Conservation (phyloP, 1,140 invertebrate species). For the Leptoteleia sp. region DNA sequence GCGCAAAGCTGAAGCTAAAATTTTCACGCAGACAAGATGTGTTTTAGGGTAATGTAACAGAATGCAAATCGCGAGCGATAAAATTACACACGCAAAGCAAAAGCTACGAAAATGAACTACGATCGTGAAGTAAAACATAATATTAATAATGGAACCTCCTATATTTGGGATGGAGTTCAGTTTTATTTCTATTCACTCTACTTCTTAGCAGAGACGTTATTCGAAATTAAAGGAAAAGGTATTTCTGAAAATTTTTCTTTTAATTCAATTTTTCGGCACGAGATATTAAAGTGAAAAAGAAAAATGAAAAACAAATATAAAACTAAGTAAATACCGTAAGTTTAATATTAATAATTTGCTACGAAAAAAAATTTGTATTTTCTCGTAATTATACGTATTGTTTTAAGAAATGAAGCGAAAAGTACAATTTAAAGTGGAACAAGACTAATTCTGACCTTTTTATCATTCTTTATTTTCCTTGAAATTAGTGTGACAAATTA, state of each 20-base stretch:
- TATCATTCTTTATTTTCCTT: neutral
- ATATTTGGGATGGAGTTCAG: conserved; percentile 6
- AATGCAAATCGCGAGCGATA: conserved; percentile 50
- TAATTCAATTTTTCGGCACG: too few species aligned
- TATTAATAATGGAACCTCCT: conserved; percentile 9
- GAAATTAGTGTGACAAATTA: too few species aligned
- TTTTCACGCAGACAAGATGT: conserved; percentile 42
- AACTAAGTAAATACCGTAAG: too few species aligned
- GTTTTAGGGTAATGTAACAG: conserved; percentile 38
- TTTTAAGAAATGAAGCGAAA: too few species aligned
- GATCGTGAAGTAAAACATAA: conserved; percentile 11
- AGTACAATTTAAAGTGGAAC: neutral
- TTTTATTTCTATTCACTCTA: neutral
- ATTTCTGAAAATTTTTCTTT: neutral
- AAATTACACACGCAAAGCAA: conserved; percentile 32
- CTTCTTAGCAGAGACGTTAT: neutral
- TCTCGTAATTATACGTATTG: too few species aligned
- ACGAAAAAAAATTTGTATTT: too few species aligned
- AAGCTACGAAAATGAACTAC: conserved; percentile 14
- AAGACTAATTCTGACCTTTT: conserved; percentile 1
- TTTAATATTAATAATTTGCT: too few species aligned
- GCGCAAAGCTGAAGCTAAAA: conserved; percentile 32
- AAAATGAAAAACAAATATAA: too few species aligned
- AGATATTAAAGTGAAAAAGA: too few species aligned
- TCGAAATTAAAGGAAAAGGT: too few species aligned